Conservation (phyloP, 2,797 vertebrate species). For the Gymnopithys bicolor region DNA sequence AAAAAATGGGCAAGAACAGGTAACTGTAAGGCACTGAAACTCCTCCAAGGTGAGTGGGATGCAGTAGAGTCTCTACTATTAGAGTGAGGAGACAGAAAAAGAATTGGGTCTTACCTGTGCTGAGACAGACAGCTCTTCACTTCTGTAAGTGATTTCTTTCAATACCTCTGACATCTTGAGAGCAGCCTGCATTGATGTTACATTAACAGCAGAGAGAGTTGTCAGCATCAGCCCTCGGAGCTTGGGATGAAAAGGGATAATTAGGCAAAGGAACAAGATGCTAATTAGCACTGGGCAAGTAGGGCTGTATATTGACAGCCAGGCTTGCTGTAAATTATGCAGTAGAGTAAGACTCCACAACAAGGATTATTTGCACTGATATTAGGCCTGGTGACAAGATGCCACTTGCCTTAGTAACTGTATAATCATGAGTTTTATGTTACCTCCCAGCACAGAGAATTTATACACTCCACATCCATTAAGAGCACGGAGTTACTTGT, state of each 20-base stretch:
- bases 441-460: neutral
- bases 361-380: neutral
- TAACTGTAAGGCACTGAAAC: neutral
- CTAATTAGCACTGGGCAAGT: constrained; percentile 15
- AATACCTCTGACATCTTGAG: constrained; percentile 85
- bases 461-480: neutral
- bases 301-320: constrained; percentile 10
- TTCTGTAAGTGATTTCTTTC: constrained; percentile 82
- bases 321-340: neutral
- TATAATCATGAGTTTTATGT: neutral
- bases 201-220: constrained; percentile 79
- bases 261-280: constrained; percentile 27
- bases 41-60: neutral
- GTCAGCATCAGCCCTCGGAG: constrained; percentile 87
- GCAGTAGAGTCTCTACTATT: neutral
- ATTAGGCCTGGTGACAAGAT: constrained; percentile 28
- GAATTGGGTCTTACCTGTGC: constrained; percentile 83
- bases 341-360: neutral
- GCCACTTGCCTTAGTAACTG: constrained; percentile 17
- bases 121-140: constrained; percentile 83
- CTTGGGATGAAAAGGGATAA: constrained; percentile 71
- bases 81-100: neutral
- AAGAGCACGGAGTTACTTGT: neutral
- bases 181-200: constrained; percentile 81
- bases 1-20: neutral